These are phyloP conservation scores for Parapristionchus giblindavisi DNA, from an alignment of 2,888 invertebrate genomes.

Conservation along the genomic window DNA sequence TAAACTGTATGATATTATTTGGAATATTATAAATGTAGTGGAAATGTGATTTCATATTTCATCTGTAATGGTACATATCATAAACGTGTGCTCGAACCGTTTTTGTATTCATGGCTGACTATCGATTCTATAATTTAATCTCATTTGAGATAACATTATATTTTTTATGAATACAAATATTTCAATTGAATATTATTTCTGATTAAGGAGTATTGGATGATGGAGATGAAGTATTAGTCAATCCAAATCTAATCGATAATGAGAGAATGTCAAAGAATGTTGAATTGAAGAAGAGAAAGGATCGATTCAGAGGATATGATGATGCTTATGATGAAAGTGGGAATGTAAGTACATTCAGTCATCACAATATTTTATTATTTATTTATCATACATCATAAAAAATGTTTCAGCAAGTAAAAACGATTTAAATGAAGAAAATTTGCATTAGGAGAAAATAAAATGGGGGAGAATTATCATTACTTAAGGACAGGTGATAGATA, in stretches of 20 bases:
- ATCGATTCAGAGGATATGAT: conserved; percentile 79
- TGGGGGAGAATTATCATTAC: too few species aligned
- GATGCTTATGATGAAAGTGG: conserved; percentile 75
- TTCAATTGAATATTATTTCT: neutral
- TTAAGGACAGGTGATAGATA: too few species aligned
- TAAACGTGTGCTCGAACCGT: too few species aligned
- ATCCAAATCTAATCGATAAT: conserved; percentile 73
- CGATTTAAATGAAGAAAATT: too few species aligned
- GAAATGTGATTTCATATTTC: neutral
- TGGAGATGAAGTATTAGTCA: conserved; percentile 86
- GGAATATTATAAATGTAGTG: neutral
- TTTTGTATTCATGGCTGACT: neutral
- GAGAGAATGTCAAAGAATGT: conserved; percentile 76
- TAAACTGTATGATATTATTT: neutral
- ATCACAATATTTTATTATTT: too few species aligned
- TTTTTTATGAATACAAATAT: neutral
- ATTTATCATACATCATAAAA: too few species aligned
- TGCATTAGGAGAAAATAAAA: too few species aligned
- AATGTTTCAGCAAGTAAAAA: neutral
- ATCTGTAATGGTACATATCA: too few species aligned
- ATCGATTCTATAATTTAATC: neutral
- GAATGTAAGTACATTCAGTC: conserved; percentile 67
- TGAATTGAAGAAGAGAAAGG: conserved; percentile 84
- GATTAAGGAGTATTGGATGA: conserved; percentile 80
- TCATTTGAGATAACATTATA: neutral